These are phyloP conservation scores for Megathymus violae DNA, from an alignment of 1,140 invertebrate species.

Conservation along the genomic window DNA sequence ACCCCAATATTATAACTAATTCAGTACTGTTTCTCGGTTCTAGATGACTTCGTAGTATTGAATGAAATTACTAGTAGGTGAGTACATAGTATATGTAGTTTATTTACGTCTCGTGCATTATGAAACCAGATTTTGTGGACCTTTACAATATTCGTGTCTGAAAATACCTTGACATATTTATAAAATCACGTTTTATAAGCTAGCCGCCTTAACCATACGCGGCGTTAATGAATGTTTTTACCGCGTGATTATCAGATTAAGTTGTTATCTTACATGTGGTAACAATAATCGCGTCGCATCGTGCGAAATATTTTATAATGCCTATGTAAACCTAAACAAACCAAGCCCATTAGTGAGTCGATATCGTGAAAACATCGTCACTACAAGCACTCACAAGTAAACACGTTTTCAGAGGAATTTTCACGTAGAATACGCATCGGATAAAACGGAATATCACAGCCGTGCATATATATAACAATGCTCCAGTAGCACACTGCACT, in stretches of 20 bases:
- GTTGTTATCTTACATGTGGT: slow-evolving; percentile 72
- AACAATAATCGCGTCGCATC: slow-evolving; percentile 59
- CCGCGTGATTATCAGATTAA: slow-evolving; percentile 75
- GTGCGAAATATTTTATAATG: slow-evolving; percentile 56
- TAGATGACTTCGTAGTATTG: too few species aligned
- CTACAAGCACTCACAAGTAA: slow-evolving; percentile 35
- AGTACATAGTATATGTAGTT: background rate
- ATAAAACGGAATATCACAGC: slow-evolving; percentile 47
- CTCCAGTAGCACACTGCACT: slow-evolving; percentile 66
- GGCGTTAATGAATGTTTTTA: slow-evolving; percentile 77
- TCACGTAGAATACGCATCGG: slow-evolving; percentile 21
- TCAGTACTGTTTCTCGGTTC: too few species aligned
- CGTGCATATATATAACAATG: slow-evolving; percentile 63
- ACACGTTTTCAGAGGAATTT: slow-evolving; percentile 32
- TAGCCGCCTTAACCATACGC: slow-evolving; percentile 39
- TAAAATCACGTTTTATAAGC: slow-evolving; percentile 51
- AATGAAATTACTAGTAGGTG: background rate
- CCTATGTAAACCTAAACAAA: slow-evolving; percentile 51
- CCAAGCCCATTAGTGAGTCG: slow-evolving; percentile 55
- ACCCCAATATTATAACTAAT: too few species aligned
- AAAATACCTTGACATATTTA: slow-evolving; percentile 56
- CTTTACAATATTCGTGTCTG: slow-evolving; percentile 38
- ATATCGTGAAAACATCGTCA: slow-evolving; percentile 55
- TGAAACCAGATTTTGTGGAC: slow-evolving; percentile 21
- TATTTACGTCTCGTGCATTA: slow-evolving; percentile 26